Percentiles rank a stretch among this genome's conserved stretches.
Evolutionary conservation across 1,140 invertebrate genomes (phyloP).

Genomic region (Solenopsis fugax): DNA sequence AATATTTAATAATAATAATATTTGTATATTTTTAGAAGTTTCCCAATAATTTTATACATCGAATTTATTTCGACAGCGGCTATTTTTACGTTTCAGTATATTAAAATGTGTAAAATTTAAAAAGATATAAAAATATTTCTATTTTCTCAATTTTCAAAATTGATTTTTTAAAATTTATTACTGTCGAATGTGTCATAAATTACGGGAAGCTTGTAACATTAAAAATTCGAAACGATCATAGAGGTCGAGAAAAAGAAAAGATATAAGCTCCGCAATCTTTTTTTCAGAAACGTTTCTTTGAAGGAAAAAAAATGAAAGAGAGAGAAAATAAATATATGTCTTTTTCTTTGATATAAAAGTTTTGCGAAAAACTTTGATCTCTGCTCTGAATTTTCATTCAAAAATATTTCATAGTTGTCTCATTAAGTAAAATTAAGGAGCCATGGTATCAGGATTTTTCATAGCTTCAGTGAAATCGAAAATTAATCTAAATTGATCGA

Average conservation of each 20-base stretch:
- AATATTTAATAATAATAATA: too few species aligned
- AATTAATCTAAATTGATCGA: neutral
- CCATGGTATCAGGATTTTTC: neutral
- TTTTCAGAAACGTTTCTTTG: neutral
- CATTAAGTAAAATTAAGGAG: neutral
- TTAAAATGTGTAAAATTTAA: neutral
- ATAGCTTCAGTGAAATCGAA: neutral
- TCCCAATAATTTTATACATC: neutral
- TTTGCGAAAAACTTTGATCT: neutral
- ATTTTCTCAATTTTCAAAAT: neutral
- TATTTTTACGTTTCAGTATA: neutral
- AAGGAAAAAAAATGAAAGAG: neutral
- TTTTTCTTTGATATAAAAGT: neutral
- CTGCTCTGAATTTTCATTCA: neutral
- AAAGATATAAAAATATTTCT: neutral
- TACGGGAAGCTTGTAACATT: neutral
- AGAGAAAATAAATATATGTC: neutral
- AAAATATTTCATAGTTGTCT: neutral
- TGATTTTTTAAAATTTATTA: neutral
- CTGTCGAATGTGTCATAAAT: neutral
- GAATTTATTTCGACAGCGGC: neutral
- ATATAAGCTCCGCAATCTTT: neutral
- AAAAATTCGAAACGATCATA: neutral
- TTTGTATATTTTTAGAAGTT: too few species aligned
- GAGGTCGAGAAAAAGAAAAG: too few species aligned